These are phyloP conservation scores for Drymodes brunneopygia DNA, from an alignment of 2,113 vertebrate genomes.

Conservation along the genomic window DNA sequence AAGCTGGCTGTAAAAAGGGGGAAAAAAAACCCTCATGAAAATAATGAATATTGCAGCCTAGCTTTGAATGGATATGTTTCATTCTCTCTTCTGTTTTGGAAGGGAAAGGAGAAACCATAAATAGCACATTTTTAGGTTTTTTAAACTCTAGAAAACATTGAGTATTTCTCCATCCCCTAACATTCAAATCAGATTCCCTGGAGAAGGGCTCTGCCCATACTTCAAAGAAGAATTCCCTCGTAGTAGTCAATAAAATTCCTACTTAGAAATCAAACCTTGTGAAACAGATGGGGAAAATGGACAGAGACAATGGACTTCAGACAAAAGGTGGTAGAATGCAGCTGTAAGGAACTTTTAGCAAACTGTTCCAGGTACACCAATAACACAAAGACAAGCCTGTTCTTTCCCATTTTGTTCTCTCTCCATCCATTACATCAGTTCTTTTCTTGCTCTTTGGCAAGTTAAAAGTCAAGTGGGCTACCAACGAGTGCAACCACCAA, in stretches of 20 bases:
- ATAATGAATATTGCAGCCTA: neutral
- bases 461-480: neutral
- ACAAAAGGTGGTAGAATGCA: neutral
- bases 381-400: neutral
- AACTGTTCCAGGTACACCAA: neutral
- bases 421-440: fast-evolving
- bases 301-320: neutral
- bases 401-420: neutral
- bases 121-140: neutral
- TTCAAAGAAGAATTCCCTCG: neutral
- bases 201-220: neutral
- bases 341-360: neutral
- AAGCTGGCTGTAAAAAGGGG: neutral
- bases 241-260: neutral
- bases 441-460: neutral
- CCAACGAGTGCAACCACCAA: neutral
- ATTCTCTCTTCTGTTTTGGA: neutral
- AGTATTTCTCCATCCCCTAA: neutral
- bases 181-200: neutral
- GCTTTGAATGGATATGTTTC: neutral
- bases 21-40: neutral
- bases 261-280: neutral
- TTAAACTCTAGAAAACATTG: neutral
- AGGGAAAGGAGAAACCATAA: neutral
- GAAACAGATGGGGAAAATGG: neutral